Evolutionary conservation across 2,797 vertebrate species (phyloP).

Genomic region (Zenarchopterus dispar): DNA sequence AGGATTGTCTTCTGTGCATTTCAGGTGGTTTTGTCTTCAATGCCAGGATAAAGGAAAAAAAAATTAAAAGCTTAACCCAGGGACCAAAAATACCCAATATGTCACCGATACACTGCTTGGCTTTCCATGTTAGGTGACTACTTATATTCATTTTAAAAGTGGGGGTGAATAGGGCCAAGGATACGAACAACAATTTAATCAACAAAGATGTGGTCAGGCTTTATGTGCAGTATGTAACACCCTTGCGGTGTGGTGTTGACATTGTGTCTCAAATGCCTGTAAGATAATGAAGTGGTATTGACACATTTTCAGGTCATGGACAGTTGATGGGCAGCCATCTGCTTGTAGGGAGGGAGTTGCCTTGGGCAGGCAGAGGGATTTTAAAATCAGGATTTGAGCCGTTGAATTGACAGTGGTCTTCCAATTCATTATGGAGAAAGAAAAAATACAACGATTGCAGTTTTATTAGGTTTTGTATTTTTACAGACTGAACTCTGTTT

Average conservation of each 20-base stretch:
- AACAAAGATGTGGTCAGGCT: conserved; percentile 7
- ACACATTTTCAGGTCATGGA: conserved; percentile 10
- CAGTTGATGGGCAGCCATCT: background rate
- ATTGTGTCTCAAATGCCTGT: conserved; percentile 10
- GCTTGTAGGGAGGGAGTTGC: background rate
- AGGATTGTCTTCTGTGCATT: too few relatives aligned
- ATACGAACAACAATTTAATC: conserved; percentile 12
- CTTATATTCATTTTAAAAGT: too few relatives aligned
- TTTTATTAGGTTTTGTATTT: background rate
- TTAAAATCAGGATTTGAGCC: background rate
- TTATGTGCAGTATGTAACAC: conserved; percentile 5
- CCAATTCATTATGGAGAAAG: too few relatives aligned
- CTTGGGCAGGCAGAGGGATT: background rate
- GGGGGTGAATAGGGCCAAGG: conserved; percentile 22
- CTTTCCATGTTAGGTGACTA: too few relatives aligned
- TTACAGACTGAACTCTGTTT: background rate
- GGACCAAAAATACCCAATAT: too few relatives aligned
- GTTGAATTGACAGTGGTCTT: background rate
- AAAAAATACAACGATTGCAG: too few relatives aligned
- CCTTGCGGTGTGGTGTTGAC: conserved; percentile 2
- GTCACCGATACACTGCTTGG: too few relatives aligned
- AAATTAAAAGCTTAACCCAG: too few relatives aligned
- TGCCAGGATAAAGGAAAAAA: too few relatives aligned
- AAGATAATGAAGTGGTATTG: conserved; percentile 1
- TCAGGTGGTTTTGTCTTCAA: too few relatives aligned